A percentile compares a stretch with the other conserved stretches of the same genome.
These are phyloP conservation scores for Eulimnadia texana DNA, from an alignment of 1,140 invertebrate species.

Conservation along the genomic window DNA sequence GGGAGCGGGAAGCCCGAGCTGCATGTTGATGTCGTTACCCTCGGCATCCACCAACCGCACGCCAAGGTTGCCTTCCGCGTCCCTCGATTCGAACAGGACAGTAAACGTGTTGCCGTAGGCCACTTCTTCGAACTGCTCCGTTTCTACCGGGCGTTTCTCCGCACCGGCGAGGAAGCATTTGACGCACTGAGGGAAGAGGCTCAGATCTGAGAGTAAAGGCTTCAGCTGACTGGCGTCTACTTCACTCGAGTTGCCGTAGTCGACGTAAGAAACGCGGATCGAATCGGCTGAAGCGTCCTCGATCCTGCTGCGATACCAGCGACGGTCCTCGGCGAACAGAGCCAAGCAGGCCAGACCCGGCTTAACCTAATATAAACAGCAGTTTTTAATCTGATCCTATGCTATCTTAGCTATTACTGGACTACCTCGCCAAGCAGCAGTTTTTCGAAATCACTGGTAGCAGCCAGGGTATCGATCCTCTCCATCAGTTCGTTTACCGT, in stretches of 20 bases:
- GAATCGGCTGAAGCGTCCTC: constrained; percentile 47
- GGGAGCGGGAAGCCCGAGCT: neutral
- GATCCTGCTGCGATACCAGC: constrained; percentile 65
- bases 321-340: constrained; percentile 50
- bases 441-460: neutral
- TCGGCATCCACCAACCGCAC: neutral
- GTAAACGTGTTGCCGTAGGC: neutral
- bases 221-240: neutral
- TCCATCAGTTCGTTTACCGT: neutral
- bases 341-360: constrained; percentile 51
- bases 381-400: neutral
- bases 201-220: neutral
- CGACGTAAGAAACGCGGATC: constrained; percentile 60
- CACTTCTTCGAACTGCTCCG: neutral
- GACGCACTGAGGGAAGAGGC: neutral
- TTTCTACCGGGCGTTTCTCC: neutral
- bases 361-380: constrained; percentile 6
- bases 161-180: neutral
- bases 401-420: neutral
- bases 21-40: neutral
- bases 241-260: constrained; percentile 52
- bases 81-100: neutral
- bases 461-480: neutral
- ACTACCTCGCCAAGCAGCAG: neutral
- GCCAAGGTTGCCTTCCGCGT: neutral